Evolutionary conservation across 2,888 invertebrate genomes (phyloP).

Genomic region (Habroteleia sp.): DNA sequence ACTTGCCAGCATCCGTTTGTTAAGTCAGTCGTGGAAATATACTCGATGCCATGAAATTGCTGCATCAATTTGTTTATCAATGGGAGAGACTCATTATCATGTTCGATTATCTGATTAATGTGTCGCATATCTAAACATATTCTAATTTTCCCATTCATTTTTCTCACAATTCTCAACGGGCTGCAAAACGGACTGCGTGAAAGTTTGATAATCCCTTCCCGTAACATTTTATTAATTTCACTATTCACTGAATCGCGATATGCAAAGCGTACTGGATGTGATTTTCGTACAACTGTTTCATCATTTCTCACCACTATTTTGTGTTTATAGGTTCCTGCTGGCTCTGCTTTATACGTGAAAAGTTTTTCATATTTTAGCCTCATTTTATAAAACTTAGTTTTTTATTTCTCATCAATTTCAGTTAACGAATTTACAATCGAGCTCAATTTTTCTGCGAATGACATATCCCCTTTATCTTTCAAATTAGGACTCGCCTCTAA

Average conservation of each 20-base stretch:
- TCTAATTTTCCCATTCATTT: constrained; percentile 65
- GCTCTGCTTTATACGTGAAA: constrained; percentile 18
- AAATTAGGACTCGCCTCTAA: no score
- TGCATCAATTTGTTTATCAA: constrained; percentile 54
- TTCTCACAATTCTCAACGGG: constrained; percentile 69
- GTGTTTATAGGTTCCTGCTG: constrained; percentile 63
- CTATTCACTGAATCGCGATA: constrained; percentile 63
- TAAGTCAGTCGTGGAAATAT: constrained; percentile 58
- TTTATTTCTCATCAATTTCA: neutral
- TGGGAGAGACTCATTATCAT: constrained; percentile 65
- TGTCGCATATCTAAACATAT: constrained; percentile 69
- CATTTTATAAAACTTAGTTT: constrained; percentile 15
- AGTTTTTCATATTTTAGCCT: constrained; percentile 31
- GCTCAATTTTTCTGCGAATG: no score
- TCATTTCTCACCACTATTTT: constrained; percentile 63
- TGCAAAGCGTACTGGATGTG: constrained; percentile 70
- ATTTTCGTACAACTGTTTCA: constrained; percentile 63
- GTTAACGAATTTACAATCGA: neutral
- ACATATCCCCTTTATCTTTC: no score
- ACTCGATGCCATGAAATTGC: constrained; percentile 32
- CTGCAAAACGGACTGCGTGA: constrained; percentile 68
- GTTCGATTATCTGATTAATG: constrained; percentile 67
- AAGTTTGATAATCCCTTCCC: constrained; percentile 67
- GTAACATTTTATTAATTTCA: constrained; percentile 67
- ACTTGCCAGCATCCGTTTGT: constrained; percentile 41